phyloP scores from a whole-genome alignment of 2,888 invertebrate genomes.

The Acleris sparsana region DNA sequence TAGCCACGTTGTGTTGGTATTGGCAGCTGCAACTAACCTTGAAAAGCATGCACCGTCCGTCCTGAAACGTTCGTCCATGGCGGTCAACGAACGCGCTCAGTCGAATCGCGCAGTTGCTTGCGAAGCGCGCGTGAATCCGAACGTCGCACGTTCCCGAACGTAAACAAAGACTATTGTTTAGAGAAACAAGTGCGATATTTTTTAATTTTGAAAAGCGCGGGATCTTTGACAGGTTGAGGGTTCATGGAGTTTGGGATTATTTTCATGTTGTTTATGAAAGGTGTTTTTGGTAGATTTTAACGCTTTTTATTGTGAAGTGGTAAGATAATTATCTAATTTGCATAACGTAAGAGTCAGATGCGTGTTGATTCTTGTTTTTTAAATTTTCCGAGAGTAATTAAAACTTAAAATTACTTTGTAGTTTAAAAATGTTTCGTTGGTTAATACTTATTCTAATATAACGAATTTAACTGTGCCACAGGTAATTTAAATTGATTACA shows the following conservation, averaged over 20 bases:
- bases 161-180: constrained; percentile 52
- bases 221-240: constrained; percentile 21
- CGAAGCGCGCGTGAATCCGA: constrained; percentile 41
- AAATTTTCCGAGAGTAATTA: not conserved
- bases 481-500: constrained; percentile 12
- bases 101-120: constrained; percentile 46
- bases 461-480: constrained; percentile 36
- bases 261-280: not conserved
- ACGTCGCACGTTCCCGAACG: constrained; percentile 43
- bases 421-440: not conserved
- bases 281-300: no score
- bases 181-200: constrained; percentile 33
- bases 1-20: constrained; percentile 25
- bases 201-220: constrained; percentile 35
- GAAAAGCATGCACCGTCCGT: constrained; percentile 24
- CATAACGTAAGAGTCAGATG: no score
- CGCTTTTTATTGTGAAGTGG: not conserved
- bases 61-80: constrained; percentile 29
- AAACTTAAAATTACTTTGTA: not conserved
- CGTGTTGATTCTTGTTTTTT: no score
- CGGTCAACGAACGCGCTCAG: constrained; percentile 25
- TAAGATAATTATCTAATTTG: not conserved
- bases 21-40: constrained; percentile 28
- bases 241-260: not conserved
- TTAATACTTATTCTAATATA: constrained; percentile 25